phyloP scores from a whole-genome alignment of 1,140 invertebrate species.

The Ditylenchus dipsaci region DNA sequence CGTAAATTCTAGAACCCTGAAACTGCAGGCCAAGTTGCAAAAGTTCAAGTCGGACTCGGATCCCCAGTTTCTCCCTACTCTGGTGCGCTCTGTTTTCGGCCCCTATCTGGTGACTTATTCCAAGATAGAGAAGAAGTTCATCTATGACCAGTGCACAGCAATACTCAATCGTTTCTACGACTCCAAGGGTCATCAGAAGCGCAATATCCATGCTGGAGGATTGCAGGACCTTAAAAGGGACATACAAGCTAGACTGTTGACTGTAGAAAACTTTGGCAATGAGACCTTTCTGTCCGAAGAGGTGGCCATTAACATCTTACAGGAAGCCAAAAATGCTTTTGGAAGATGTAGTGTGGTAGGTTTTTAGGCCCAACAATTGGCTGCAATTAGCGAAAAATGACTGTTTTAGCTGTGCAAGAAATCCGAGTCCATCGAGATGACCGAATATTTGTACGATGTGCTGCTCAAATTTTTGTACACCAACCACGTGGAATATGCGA shows the following conservation, averaged over 20 bases:
- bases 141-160: slow-evolving; percentile 70
- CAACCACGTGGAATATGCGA: slow-evolving; percentile 90
- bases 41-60: slow-evolving; percentile 67
- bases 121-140: slow-evolving; percentile 69
- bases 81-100: slow-evolving; percentile 35
- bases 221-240: slow-evolving; percentile 73
- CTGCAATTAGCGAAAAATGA: slow-evolving; percentile 18
- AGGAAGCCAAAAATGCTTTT: slow-evolving; percentile 74
- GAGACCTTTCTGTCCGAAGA: slow-evolving; percentile 96
- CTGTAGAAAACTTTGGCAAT: slow-evolving; percentile 82
- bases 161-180: slow-evolving; percentile 83
- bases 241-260: slow-evolving; percentile 73
- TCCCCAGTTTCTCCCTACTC: slow-evolving; percentile 30
- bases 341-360: slow-evolving; percentile 75
- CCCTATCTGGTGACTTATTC: slow-evolving; percentile 34
- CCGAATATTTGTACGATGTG: slow-evolving; percentile 78
- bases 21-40: slow-evolving; percentile 71
- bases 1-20: slow-evolving; percentile 76
- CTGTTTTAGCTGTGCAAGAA: slow-evolving; percentile 71
- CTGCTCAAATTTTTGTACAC: slow-evolving; percentile 78
- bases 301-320: slow-evolving; percentile 83
- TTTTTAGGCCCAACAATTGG: background rate
- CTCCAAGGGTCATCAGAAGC: slow-evolving; percentile 88
- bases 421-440: slow-evolving; percentile 74
- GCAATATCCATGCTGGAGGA: slow-evolving; percentile 67